Conservation (phyloP, 2,888 invertebrate species). For the Baronia brevicornis region DNA sequence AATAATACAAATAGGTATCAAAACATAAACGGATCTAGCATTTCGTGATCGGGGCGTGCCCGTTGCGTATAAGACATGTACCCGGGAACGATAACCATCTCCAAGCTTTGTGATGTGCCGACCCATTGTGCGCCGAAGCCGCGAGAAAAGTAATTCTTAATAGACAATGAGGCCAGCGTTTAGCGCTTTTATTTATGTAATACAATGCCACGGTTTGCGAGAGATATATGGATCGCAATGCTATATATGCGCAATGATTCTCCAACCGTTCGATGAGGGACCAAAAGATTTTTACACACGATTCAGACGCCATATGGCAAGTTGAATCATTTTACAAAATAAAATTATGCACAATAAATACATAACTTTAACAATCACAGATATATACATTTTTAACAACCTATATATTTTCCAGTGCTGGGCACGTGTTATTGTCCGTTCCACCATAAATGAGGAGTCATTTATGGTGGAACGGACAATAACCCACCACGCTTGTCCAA, state of each 20-base stretch:
- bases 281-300: too few relatives aligned
- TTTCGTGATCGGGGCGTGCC: slow-evolving; percentile 67
- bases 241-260: slow-evolving; percentile 29
- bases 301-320: too few relatives aligned
- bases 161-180: slow-evolving; percentile 68
- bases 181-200: slow-evolving; percentile 70
- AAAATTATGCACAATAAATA: too few relatives aligned
- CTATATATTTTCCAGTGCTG: too few relatives aligned
- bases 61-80: slow-evolving; percentile 62
- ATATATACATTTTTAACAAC: too few relatives aligned
- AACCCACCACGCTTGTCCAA: too few relatives aligned
- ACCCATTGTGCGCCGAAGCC: slow-evolving; percentile 51
- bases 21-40: slow-evolving; percentile 62
- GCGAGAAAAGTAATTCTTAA: slow-evolving; percentile 71
- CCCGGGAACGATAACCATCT: slow-evolving; percentile 56
- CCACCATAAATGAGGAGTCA: too few relatives aligned
- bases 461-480: too few relatives aligned
- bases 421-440: too few relatives aligned
- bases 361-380: too few relatives aligned
- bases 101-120: slow-evolving; percentile 56
- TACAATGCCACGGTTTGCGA: slow-evolving; percentile 54
- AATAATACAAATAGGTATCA: slow-evolving; percentile 36
- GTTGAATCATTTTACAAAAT: too few relatives aligned
- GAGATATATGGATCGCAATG: slow-evolving; percentile 46
- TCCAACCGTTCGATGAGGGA: slow-evolving; percentile 14